A percentile compares a stretch with the other conserved stretches of the same genome.
Evolutionary conservation across 2,888 invertebrate genomes (phyloP).

Genomic region (Hypena proboscidalis): DNA sequence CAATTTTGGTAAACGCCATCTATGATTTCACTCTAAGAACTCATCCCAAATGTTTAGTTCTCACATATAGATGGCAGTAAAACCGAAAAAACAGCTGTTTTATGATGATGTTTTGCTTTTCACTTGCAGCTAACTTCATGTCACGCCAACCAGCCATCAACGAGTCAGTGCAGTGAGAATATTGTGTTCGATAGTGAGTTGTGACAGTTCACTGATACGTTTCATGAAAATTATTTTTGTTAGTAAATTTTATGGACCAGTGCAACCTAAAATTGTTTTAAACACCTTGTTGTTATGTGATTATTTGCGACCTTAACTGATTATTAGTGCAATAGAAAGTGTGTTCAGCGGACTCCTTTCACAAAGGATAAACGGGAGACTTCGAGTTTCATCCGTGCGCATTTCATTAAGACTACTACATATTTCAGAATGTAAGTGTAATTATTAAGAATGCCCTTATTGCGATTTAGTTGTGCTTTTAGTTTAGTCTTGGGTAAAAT

Average conservation of each 20-base stretch:
- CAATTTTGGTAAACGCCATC: too few relatives aligned
- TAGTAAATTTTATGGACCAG: conserved; percentile 55
- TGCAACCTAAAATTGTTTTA: conserved; percentile 44
- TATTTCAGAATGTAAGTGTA: conserved; percentile 58
- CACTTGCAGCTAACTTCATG: conserved; percentile 64
- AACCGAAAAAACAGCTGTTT: conserved; percentile 65
- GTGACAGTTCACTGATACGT: conserved; percentile 48
- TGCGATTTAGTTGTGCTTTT: background rate
- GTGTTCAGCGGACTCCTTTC: conserved; percentile 63
- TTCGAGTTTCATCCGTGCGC: conserved; percentile 50
- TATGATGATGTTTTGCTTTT: conserved; percentile 58
- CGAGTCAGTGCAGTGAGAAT: conserved; percentile 56
- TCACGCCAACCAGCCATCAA: conserved; percentile 46
- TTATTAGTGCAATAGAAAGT: conserved; percentile 44
- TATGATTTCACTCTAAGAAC: too few relatives aligned
- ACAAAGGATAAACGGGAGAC: conserved; percentile 71
- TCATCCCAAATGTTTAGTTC: too few relatives aligned
- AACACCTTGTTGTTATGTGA: conserved; percentile 28
- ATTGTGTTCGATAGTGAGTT: conserved; percentile 56
- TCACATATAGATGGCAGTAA: conserved; percentile 29
- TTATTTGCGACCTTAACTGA: conserved; percentile 16
- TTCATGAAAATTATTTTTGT: conserved; percentile 51
- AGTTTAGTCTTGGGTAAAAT: too few relatives aligned
- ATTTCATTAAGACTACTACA: conserved; percentile 47
- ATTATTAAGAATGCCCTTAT: background rate